Evolutionary conservation across 2,113 vertebrate species (phyloP).

Genomic region (Typhlomys cinereus): DNA sequence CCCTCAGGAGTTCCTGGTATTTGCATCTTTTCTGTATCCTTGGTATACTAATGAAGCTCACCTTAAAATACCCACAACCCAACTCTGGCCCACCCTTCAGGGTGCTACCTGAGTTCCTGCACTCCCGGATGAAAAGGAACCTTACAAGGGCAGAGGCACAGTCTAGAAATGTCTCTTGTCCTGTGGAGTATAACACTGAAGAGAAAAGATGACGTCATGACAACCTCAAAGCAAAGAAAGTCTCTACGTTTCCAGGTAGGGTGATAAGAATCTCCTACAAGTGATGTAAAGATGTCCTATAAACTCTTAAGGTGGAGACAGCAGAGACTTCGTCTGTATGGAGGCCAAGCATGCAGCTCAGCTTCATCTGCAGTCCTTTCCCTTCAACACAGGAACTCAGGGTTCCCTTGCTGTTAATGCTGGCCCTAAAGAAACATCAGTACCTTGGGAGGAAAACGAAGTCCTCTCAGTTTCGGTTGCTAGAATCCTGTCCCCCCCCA

Average conservation of each 20-base stretch:
- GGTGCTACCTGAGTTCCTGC: background rate
- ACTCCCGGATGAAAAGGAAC: background rate
- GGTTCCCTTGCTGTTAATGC: background rate
- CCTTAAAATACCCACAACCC: conserved; percentile 46
- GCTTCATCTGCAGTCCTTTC: background rate
- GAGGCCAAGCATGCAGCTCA: background rate
- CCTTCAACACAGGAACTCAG: background rate
- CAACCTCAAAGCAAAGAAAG: background rate
- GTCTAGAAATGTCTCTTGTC: background rate
- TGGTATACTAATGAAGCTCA: conserved; percentile 47
- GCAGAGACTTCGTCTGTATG: background rate
- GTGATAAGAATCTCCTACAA: background rate
- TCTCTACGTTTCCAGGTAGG: background rate
- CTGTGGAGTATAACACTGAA: background rate
- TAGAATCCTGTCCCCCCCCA: no score
- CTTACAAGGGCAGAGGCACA: background rate
- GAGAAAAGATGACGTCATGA: background rate
- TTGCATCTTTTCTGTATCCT: conserved; percentile 24
- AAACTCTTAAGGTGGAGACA: background rate
- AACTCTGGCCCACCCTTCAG: background rate
- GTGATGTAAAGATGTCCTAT: background rate
- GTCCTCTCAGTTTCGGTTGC: no score
- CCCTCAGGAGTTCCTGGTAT: conserved; percentile 25
- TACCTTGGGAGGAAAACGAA: background rate
- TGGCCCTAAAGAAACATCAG: background rate